A percentile compares a stretch with the other conserved stretches of the same genome.
Evolutionary conservation across 1,140 invertebrate genomes (phyloP).

Genomic region (Phymastichus coffea): DNA sequence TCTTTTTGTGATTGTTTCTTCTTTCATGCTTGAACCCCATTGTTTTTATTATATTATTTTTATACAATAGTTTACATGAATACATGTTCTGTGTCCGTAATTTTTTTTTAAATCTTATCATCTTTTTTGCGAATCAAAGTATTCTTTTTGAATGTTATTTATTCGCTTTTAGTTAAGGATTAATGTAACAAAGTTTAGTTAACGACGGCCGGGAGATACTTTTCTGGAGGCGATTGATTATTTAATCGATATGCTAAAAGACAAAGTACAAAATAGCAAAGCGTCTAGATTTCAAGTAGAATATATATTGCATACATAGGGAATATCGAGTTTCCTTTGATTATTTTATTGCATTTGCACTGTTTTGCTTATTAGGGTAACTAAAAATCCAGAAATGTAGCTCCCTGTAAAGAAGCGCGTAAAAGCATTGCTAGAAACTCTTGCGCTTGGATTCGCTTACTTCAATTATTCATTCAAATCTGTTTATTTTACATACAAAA

Average conservation of each 20-base stretch:
- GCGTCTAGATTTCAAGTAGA: neutral
- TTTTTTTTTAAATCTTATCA: slow-evolving; percentile 29
- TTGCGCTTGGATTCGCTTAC: slow-evolving; percentile 13
- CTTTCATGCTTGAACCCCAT: slow-evolving; percentile 20
- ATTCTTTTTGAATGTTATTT: slow-evolving; percentile 12
- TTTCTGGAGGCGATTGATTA: neutral
- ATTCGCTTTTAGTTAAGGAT: slow-evolving; percentile 32
- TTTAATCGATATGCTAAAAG: neutral
- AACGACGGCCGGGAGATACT: slow-evolving; percentile 29
- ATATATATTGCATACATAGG: no score
- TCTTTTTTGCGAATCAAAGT: slow-evolving; percentile 34
- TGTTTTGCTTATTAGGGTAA: no score
- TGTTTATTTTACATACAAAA: slow-evolving; percentile 8
- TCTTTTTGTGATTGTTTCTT: slow-evolving; percentile 20
- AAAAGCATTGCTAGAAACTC: slow-evolving; percentile 21
- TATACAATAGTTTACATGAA: slow-evolving; percentile 25
- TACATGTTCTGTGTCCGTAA: slow-evolving; percentile 31
- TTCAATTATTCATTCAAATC: no score
- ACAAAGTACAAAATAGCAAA: neutral
- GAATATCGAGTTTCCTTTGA: slow-evolving; percentile 1
- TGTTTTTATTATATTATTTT: slow-evolving; percentile 1
- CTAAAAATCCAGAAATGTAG: slow-evolving; percentile 2
- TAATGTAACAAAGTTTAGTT: slow-evolving; percentile 47
- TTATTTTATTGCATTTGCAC: slow-evolving; percentile 2
- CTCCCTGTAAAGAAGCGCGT: slow-evolving; percentile 15